Evolutionary conservation across 2,888 invertebrate genomes (phyloP).

Genomic region (Campoplex capitator): DNA sequence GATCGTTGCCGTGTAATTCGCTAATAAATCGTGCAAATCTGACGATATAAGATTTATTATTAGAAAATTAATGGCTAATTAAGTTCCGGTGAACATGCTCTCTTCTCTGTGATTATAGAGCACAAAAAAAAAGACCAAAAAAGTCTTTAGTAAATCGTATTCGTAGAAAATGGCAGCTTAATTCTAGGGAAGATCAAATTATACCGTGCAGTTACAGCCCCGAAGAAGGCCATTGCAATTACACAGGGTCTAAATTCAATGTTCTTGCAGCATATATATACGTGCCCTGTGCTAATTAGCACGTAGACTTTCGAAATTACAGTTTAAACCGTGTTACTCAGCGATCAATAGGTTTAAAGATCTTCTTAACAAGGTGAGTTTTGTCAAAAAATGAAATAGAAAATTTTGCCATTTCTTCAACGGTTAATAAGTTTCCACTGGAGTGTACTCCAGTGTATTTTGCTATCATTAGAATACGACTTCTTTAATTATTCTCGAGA

Average conservation of each 20-base stretch:
- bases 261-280: background rate
- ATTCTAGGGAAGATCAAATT: background rate
- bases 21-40: background rate
- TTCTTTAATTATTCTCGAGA: background rate
- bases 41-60: background rate
- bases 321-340: background rate
- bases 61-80: background rate
- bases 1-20: background rate
- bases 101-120: background rate
- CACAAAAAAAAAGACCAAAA: background rate
- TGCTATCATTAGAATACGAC: background rate
- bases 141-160: background rate
- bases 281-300: background rate
- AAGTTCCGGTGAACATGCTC: background rate
- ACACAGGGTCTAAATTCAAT: slow-evolving; percentile 19
- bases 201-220: background rate
- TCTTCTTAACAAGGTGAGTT: background rate
- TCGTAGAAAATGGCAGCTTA: background rate
- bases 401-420: background rate
- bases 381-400: background rate
- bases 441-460: background rate
- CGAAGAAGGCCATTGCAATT: background rate
- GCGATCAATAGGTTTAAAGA: background rate
- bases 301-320: slow-evolving; percentile 16
- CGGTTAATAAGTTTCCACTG: background rate